Evolutionary conservation across 2,888 invertebrate genomes (phyloP).

Genomic region (Diploptera punctata): DNA sequence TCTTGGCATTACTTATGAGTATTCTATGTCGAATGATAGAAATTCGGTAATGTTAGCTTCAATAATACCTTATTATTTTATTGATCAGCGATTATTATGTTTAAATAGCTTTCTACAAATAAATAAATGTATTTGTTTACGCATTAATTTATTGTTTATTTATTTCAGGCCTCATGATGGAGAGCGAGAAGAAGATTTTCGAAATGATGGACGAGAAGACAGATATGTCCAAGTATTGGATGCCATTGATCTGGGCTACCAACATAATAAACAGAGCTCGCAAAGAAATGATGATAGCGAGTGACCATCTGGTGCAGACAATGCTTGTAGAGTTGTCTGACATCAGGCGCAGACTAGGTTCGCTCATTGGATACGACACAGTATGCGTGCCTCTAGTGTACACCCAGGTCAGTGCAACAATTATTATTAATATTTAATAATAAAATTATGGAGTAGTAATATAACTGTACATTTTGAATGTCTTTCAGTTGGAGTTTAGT

Average conservation of each 20-base stretch:
- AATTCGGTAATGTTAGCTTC: too few species aligned
- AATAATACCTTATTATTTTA: too few species aligned
- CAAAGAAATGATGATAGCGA: slow-evolving; percentile 82
- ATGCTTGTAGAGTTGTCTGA: slow-evolving; percentile 88
- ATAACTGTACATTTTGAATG: too few species aligned
- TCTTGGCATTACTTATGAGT: too few species aligned
- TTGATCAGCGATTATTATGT: too few species aligned
- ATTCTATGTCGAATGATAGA: too few species aligned
- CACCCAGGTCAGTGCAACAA: slow-evolving; percentile 75
- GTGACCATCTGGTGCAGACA: slow-evolving; percentile 93
- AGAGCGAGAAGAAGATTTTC: slow-evolving; percentile 90
- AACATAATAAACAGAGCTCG: slow-evolving; percentile 89
- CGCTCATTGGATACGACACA: slow-evolving; percentile 88
- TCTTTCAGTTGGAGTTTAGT: too few species aligned
- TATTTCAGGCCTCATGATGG: slow-evolving; percentile 82
- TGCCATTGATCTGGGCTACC: slow-evolving; percentile 93
- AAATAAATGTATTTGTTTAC: too few species aligned
- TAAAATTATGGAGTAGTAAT: too few species aligned
- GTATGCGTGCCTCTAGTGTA: slow-evolving; percentile 92
- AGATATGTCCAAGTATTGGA: slow-evolving; percentile 90
- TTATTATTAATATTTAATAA: too few species aligned
- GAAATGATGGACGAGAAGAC: slow-evolving; percentile 89
- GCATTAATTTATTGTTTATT: too few species aligned
- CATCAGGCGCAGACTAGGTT: slow-evolving; percentile 82
- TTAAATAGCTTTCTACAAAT: too few species aligned